These are phyloP conservation scores for Drosophila diplacantha DNA, from an alignment of 2,888 invertebrate genomes.

Conservation along the genomic window DNA sequence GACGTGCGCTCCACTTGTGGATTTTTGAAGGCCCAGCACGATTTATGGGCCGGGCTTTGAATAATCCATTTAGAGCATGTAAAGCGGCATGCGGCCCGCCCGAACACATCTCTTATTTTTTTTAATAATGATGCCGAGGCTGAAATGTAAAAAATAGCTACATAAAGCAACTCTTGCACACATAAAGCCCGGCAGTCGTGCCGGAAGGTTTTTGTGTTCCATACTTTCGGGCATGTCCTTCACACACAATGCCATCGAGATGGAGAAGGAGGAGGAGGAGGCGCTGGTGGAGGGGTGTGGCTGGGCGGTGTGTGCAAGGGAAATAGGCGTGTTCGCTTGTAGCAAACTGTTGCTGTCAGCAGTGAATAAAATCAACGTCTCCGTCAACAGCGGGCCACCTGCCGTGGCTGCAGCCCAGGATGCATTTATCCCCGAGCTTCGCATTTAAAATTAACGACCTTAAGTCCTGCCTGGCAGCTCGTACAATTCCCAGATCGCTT, in stretches of 20 bases:
- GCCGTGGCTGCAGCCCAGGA: slow-evolving; percentile 19
- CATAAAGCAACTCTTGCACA: slow-evolving; percentile 25
- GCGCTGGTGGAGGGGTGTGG: neutral
- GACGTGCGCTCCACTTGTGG: slow-evolving; percentile 33
- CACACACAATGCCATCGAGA: slow-evolving; percentile 37
- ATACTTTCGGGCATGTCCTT: slow-evolving; percentile 65
- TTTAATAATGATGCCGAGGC: slow-evolving; percentile 56
- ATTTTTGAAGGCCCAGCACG: slow-evolving; percentile 34
- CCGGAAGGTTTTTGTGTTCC: slow-evolving; percentile 34
- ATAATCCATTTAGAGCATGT: slow-evolving; percentile 63
- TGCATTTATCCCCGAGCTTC: slow-evolving; percentile 23
- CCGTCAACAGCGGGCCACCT: slow-evolving; percentile 39
- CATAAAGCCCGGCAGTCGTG: slow-evolving; percentile 15
- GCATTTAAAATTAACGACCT: slow-evolving; percentile 28
- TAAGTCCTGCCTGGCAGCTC: slow-evolving; percentile 5
- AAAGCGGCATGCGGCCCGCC: slow-evolving; percentile 17
- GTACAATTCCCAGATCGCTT: slow-evolving; percentile 7
- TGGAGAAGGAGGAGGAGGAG: too few species aligned
- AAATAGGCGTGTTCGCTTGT: slow-evolving; percentile 25
- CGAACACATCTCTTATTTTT: slow-evolving; percentile 52
- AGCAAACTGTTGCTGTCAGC: slow-evolving; percentile 66
- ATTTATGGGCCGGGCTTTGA: slow-evolving; percentile 52
- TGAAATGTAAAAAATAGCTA: slow-evolving; percentile 36
- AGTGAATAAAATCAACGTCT: slow-evolving; percentile 66
- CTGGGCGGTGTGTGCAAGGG: slow-evolving; percentile 4